Evolutionary conservation across 2,797 vertebrate species (phyloP).

Genomic region (Thalassophryne amazonica): DNA sequence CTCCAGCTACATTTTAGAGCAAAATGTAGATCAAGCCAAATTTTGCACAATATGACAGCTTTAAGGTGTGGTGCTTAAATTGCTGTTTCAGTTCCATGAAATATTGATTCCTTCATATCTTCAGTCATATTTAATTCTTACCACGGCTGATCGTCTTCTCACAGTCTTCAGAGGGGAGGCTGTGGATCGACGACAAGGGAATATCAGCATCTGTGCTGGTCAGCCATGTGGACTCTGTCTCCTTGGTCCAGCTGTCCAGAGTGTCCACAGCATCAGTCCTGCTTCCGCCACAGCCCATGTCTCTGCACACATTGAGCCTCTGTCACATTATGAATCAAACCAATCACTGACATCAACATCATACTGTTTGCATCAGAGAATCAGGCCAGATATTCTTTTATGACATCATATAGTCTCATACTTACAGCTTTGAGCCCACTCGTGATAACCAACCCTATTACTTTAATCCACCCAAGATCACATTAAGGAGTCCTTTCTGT

Average conservation of each 20-base stretch:
- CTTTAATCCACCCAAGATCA: not conserved
- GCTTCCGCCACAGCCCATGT: conserved; percentile 84
- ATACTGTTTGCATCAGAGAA: too few species aligned
- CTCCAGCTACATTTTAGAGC: too few species aligned
- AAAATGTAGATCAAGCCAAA: too few species aligned
- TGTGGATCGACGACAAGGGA: conserved; percentile 81
- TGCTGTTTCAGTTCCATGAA: conserved; percentile 1
- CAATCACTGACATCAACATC: too few species aligned
- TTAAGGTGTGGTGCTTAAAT: too few species aligned
- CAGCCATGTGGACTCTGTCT: conserved; percentile 83
- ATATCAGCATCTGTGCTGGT: conserved; percentile 80
- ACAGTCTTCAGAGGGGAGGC: conserved; percentile 75
- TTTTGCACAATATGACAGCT: too few species aligned
- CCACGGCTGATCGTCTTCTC: conserved; percentile 74
- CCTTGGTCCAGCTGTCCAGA: conserved; percentile 84
- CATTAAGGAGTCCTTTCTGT: not conserved
- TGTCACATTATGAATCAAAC: too few species aligned
- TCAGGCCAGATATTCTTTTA: too few species aligned
- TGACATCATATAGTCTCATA: not conserved
- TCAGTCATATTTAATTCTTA: conserved; percentile 34
- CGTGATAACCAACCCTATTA: not conserved
- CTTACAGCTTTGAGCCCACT: conserved; percentile 38
- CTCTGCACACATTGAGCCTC: too few species aligned
- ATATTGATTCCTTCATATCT: not conserved
- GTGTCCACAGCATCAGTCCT: conserved; percentile 82